Evolutionary conservation across 2,888 invertebrate genomes (phyloP).

Genomic region (Melinopterus prodromus): DNA sequence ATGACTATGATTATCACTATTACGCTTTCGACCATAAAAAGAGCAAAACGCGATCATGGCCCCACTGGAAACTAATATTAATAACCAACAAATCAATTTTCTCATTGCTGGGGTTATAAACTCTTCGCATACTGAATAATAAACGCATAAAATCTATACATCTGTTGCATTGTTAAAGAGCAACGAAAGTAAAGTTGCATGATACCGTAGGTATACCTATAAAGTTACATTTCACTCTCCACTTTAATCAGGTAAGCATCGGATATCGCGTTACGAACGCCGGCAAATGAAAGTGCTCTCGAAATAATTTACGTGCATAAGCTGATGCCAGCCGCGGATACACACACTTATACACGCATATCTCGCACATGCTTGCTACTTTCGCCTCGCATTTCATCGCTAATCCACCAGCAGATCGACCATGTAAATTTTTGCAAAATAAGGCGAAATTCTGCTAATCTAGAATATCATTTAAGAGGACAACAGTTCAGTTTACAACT

Average conservation of each 20-base stretch:
- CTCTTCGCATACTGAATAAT: not conserved
- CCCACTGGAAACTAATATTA: too few relatives aligned
- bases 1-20: too few relatives aligned
- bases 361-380: not conserved
- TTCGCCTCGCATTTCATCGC: not conserved
- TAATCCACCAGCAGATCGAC: not conserved
- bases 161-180: slow-evolving; percentile 4
- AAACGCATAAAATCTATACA: not conserved
- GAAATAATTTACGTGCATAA: not conserved
- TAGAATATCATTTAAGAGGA: too few relatives aligned
- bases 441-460: too few relatives aligned
- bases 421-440: too few relatives aligned
- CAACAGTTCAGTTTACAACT: too few relatives aligned
- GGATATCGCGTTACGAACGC: not conserved
- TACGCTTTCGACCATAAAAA: too few relatives aligned
- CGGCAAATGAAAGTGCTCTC: not conserved
- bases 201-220: not conserved
- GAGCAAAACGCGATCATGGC: too few relatives aligned
- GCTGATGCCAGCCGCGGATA: not conserved
- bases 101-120: too few relatives aligned
- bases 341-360: not conserved
- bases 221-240: not conserved
- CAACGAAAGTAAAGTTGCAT: not conserved
- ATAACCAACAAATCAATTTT: too few relatives aligned
- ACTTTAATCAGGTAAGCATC: not conserved